Evolutionary conservation across 2,113 vertebrate species (phyloP).

Genomic region (Pogonocichla stellata): DNA sequence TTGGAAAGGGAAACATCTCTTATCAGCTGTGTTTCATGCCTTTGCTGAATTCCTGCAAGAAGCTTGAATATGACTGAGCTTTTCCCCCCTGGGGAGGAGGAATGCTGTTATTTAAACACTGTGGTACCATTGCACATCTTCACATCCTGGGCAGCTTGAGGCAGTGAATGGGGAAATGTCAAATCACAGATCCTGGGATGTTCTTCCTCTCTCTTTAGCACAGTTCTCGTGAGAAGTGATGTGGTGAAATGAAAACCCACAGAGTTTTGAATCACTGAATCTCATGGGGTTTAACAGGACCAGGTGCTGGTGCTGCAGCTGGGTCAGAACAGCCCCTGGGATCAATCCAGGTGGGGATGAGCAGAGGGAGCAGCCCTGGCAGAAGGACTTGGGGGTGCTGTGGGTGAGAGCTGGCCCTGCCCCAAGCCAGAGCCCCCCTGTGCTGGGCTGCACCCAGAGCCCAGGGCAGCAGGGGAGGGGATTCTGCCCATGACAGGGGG

Average conservation of each 20-base stretch:
- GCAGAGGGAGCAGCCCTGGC: not conserved
- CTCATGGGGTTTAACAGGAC: not conserved
- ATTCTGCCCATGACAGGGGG: not conserved
- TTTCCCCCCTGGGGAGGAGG: not conserved
- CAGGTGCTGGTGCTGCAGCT: not conserved
- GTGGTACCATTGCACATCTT: not conserved
- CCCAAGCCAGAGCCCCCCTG: too few relatives aligned
- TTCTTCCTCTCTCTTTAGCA: not conserved
- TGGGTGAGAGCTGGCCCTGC: not conserved
- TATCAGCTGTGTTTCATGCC: not conserved
- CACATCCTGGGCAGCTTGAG: not conserved
- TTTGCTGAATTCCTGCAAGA: not conserved
- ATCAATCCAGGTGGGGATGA: not conserved
- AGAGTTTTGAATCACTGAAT: not conserved
- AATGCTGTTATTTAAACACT: not conserved
- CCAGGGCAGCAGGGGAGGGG: not conserved
- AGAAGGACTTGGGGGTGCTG: not conserved
- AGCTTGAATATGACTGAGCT: not conserved
- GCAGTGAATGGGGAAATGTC: not conserved
- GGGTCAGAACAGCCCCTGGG: accelerated
- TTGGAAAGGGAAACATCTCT: not conserved
- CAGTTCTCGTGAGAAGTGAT: not conserved
- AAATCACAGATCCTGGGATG: too few relatives aligned
- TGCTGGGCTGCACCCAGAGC: not conserved
- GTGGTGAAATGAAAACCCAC: not conserved